Evolutionary conservation across 2,888 invertebrate species (phyloP).

Genomic region (Fragum fragum): DNA sequence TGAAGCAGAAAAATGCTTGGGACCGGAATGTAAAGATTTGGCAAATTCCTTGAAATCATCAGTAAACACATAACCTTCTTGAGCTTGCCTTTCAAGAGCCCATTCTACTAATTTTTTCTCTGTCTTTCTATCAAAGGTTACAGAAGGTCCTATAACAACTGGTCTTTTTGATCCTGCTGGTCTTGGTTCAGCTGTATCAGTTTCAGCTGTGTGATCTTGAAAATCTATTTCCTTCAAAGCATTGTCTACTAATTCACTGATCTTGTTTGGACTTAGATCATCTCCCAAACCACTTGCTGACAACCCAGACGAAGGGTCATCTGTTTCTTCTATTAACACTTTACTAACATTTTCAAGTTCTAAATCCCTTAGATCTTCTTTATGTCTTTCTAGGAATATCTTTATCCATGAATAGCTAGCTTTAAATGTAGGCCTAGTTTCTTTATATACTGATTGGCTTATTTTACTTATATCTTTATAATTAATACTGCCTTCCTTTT

Average conservation of each 20-base stretch:
- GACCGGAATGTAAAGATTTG: conserved; percentile 59
- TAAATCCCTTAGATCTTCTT: conserved; percentile 47
- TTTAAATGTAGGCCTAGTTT: conserved; percentile 63
- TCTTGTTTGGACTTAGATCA: conserved; percentile 37
- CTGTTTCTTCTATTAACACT: conserved; percentile 48
- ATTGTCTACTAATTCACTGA: conserved; percentile 53
- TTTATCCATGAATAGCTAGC: conserved; percentile 62
- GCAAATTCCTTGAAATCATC: conserved; percentile 67
- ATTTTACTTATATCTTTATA: conserved; percentile 64
- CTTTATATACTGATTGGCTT: conserved; percentile 58
- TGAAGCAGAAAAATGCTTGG: conserved; percentile 61
- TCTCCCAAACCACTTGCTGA: background rate
- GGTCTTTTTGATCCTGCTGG: conserved; percentile 38
- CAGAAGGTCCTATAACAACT: conserved; percentile 55
- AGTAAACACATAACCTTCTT: conserved; percentile 63
- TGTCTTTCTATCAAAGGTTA: conserved; percentile 62
- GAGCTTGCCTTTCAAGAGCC: conserved; percentile 48
- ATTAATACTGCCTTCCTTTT: conserved; percentile 61
- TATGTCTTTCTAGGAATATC: conserved; percentile 56
- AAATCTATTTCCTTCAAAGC: conserved; percentile 50
- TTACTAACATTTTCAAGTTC: conserved; percentile 65
- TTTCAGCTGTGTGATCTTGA: background rate
- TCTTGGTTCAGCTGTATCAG: background rate
- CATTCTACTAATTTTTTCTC: conserved; percentile 60
- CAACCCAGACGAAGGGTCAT: background rate